Base-by-base conservation (phyloP, 1,140 invertebrate genomes). In the Stratiolaelaps scimitus region DNA sequence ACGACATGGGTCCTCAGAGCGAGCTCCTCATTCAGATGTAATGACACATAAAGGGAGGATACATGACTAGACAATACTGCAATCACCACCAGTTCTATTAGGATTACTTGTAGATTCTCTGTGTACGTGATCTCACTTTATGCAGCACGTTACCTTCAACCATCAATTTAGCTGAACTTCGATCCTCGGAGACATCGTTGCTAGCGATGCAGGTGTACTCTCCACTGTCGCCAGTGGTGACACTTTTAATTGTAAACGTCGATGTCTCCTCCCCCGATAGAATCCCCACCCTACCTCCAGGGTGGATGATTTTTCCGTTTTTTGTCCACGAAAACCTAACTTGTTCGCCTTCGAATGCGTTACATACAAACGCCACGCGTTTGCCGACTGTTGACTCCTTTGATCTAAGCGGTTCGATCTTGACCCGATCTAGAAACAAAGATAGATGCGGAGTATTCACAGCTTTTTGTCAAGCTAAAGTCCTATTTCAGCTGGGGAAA, bases 311-410 rank as follows among this genome's bases (percentile, higher is more conserved):
- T 26, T 60, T 26, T 17, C 53, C 53, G 26, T 60, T 26, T 26
- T 60, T 60, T 10, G 53, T 60, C 53, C 53, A 60, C 15, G 53
- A 20, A 34, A 60, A 60, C 53, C 26, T 15, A 23, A 60, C 53
- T 26, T 15, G 53, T 17, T 34, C 34, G 15, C 53, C 53, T 26
- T 60, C 53, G 23, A 29, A 60, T 15, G 53, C 53, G 53, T 60
- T 60, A 34, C 53, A 60, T 2, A 26, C 10, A 4, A 60, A 60
- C 53, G 53, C 53, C 1, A 60, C 53, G 26, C 53, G 26, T 23
- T 23, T 26, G 1, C 53, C 53, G 10, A 60, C 23, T 34, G 23
- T 15, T 17, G 53, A 15, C 2, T 60, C 34, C 23, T 20, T 26
- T 23, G 53, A 15, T 19, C 26, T 17, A 19, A 60, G 26, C 26